These are phyloP conservation scores for Brachionus sp. DNA, from an alignment of 1,140 invertebrate genomes.

Conservation along the genomic window DNA sequence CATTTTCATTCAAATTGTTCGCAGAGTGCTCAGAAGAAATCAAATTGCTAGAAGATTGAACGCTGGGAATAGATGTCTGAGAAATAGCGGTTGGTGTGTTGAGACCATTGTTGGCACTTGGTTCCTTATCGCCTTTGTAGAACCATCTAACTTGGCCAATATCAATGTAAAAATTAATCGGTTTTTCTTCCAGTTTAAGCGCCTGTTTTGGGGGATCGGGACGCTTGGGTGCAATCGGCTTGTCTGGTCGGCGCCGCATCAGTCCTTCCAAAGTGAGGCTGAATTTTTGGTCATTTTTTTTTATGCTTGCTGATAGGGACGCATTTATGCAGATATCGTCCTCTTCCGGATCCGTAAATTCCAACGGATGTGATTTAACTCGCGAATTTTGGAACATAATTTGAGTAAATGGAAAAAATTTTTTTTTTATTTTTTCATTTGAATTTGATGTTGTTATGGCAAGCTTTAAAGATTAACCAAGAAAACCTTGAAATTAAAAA, in stretches of 20 bases:
- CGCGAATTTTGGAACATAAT: not conserved
- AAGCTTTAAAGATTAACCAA: not conserved
- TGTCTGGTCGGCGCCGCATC: not conserved
- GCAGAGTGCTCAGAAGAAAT: not conserved
- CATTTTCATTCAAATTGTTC: not conserved
- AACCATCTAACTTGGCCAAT: constrained; percentile 30
- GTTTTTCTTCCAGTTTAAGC: not conserved
- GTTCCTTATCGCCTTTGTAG: constrained; percentile 33
- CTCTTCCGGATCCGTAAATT: not conserved
- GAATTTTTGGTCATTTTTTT: not conserved
- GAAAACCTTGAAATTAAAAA: not conserved
- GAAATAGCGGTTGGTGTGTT: not conserved
- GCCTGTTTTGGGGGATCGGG: not conserved
- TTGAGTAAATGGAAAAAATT: not conserved
- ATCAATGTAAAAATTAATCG: not conserved
- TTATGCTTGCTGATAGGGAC: not conserved
- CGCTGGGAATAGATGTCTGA: not conserved
- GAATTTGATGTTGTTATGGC: not conserved
- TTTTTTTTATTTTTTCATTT: not conserved
- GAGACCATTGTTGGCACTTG: not conserved
- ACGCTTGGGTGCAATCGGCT: constrained; percentile 10
- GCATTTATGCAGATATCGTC: not conserved
- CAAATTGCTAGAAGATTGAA: constrained; percentile 25
- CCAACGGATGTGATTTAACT: not conserved
- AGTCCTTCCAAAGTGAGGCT: not conserved